Evolutionary conservation across 2,797 vertebrate species (phyloP).

Genomic region (Ctenopoma kingsleyae): DNA sequence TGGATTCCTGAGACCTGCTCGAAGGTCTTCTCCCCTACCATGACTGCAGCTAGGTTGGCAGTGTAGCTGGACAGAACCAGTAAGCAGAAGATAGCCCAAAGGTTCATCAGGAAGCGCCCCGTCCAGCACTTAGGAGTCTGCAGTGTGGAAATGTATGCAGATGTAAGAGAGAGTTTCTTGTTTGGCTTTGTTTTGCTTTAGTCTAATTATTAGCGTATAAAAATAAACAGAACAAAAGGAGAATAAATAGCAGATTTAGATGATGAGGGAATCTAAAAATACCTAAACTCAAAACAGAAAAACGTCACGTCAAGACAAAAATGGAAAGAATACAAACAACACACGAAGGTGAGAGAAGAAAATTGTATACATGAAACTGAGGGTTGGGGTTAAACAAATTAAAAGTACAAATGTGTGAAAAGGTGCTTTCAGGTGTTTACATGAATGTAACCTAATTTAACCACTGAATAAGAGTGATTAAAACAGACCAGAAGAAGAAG

Average conservation of each 20-base stretch:
- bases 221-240: slow-evolving; percentile 8
- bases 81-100: slow-evolving; percentile 98
- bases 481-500: slow-evolving; percentile 26
- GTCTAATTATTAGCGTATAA: not conserved
- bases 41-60: slow-evolving; percentile 94
- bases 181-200: not conserved
- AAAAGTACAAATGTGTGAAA: slow-evolving; percentile 18
- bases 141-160: not conserved
- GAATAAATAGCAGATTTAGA: not conserved
- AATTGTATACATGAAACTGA: not conserved
- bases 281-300: slow-evolving; percentile 2
- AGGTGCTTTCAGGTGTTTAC: slow-evolving; percentile 19
- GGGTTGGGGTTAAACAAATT: slow-evolving; percentile 2
- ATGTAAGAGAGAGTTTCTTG: not conserved
- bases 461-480: slow-evolving; percentile 30
- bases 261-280: slow-evolving; percentile 35
- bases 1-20: slow-evolving; percentile 96
- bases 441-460: slow-evolving; percentile 7
- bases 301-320: slow-evolving; percentile 14
- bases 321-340: slow-evolving; percentile 8
- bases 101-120: slow-evolving; percentile 96
- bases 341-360: not conserved
- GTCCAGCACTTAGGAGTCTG: slow-evolving; percentile 95
- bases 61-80: slow-evolving; percentile 97
- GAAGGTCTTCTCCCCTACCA: slow-evolving; percentile 97